phyloP scores from a whole-genome alignment of 1,140 invertebrate species.

The Bacillus rossius region DNA sequence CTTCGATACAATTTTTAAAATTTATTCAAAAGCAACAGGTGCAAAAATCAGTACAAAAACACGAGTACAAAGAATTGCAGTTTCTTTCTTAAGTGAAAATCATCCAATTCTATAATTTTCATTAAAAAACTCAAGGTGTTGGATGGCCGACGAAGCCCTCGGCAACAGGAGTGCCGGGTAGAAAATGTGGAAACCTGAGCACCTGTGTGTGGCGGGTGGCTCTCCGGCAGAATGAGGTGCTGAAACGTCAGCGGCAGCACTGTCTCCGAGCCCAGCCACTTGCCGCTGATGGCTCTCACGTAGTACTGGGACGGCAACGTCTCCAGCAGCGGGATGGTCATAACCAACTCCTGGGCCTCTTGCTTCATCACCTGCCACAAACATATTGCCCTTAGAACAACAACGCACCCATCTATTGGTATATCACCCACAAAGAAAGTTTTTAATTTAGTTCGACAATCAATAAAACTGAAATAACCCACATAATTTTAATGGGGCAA shows the following conservation, averaged over 20 bases:
- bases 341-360: conserved; percentile 80
- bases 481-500: too few relatives aligned
- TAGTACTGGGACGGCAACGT: conserved; percentile 90
- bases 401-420: too few relatives aligned
- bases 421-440: conserved; percentile 20
- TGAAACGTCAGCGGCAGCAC: conserved; percentile 76
- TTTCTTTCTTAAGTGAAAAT: background rate
- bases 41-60: too few relatives aligned
- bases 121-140: too few relatives aligned
- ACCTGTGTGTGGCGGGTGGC: conserved; percentile 90
- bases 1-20: background rate
- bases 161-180: too few relatives aligned
- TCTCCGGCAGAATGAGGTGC: conserved; percentile 87
- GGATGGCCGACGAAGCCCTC: too few relatives aligned
- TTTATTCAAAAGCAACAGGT: too few relatives aligned
- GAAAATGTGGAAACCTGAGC: too few relatives aligned
- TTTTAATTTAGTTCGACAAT: background rate
- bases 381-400: background rate
- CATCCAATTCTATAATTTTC: too few relatives aligned
- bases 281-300: conserved; percentile 79
- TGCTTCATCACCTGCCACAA: conserved; percentile 49
- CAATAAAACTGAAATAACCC: too few relatives aligned
- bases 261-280: conserved; percentile 81
- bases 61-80: too few relatives aligned
- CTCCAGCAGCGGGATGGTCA: conserved; percentile 94